Conservation (phyloP, 2,797 vertebrate species). For the Macroramphosus scolopax region DNA sequence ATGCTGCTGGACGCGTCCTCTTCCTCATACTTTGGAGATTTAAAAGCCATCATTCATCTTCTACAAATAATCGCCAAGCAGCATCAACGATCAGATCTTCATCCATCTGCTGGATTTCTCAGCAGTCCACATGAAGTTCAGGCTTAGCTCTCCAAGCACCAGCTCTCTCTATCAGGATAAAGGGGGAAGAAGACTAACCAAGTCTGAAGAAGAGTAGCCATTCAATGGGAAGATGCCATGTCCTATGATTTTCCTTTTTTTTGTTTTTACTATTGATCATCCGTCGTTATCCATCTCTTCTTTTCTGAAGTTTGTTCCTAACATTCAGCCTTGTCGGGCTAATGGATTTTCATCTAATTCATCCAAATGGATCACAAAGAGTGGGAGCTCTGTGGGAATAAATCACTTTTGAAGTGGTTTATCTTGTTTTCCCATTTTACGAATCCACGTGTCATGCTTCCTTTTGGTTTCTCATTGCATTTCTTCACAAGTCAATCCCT, state of each 20-base stretch:
- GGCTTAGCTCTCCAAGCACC: conserved; percentile 64
- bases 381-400: conserved; percentile 52
- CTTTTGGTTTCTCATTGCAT: conserved; percentile 66
- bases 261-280: conserved; percentile 65
- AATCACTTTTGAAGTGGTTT: conserved; percentile 58
- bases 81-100: conserved; percentile 71
- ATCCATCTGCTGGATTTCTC: conserved; percentile 65
- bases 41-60: conserved; percentile 59
- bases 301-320: conserved; percentile 64
- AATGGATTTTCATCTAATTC: conserved; percentile 66
- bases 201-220: conserved; percentile 76
- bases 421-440: conserved; percentile 60
- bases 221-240: conserved; percentile 78
- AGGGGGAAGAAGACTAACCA: conserved; percentile 72
- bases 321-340: conserved; percentile 67
- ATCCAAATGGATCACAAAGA: conserved; percentile 62
- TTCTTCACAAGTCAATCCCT: conserved; percentile 46
- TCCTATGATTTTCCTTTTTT: conserved; percentile 73
- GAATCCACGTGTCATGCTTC: conserved; percentile 50
- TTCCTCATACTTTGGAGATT: conserved; percentile 60
- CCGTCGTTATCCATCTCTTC: conserved; percentile 66
- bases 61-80: conserved; percentile 67
- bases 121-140: conserved; percentile 71
- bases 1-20: conserved; percentile 78
- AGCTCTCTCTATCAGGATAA: conserved; percentile 61